Conservation (phyloP, 2,113 vertebrate genomes). For the Equus quagga region DNA sequence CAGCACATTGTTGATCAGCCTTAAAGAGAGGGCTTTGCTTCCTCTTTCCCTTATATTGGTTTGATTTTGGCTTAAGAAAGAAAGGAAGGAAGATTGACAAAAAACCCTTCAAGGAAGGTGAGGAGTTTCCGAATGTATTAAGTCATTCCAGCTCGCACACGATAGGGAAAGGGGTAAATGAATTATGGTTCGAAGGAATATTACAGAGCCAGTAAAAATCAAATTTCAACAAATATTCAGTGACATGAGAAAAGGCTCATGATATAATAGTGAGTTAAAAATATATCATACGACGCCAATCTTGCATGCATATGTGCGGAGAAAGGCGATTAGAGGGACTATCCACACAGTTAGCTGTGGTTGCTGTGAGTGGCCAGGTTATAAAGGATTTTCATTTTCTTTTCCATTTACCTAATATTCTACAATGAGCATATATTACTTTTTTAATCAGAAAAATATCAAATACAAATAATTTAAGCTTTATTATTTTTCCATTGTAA, state of each 20-base stretch:
- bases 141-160: fast-evolving
- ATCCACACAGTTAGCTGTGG: fast-evolving
- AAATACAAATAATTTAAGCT: not conserved
- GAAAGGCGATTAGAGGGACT: fast-evolving
- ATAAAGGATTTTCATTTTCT: not conserved
- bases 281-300: fast-evolving
- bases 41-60: fast-evolving
- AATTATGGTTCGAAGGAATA: fast-evolving
- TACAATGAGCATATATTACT: not conserved
- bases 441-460: constrained; percentile 61
- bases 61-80: not conserved
- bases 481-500: not conserved
- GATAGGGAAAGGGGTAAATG: fast-evolving
- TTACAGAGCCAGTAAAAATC: not conserved
- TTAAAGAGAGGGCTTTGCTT: not conserved
- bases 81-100: not conserved
- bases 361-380: fast-evolving
- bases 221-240: fast-evolving
- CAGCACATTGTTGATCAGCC: fast-evolving
- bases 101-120: not conserved
- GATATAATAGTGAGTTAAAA: not conserved
- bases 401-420: not conserved
- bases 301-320: fast-evolving
- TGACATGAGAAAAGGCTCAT: not conserved
- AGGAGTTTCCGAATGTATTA: fast-evolving